Base-by-base conservation (phyloP, 2,113 vertebrate genomes). In the Carlito syrichta region DNA sequence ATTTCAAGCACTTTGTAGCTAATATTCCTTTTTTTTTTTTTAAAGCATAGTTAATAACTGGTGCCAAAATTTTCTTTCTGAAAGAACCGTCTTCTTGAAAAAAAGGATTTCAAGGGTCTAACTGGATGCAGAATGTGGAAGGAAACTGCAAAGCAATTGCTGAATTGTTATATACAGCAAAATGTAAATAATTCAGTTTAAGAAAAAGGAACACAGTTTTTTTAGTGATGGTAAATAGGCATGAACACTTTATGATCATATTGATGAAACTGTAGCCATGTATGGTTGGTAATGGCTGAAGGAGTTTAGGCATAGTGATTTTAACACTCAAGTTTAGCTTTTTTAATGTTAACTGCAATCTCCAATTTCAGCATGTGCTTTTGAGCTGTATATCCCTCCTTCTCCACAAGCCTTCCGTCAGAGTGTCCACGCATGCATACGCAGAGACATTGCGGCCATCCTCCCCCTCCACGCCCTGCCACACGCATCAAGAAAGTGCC, bases 381-480 rank as follows among this genome's bases (percentile, higher is more conserved):
- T 60, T 82, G 32, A 90, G 4, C 8, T 35, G 3, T n/a, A 66
- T 74, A 27, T 74, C 20, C 17, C 52, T 56, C 23, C 60, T 73
- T 56, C 81, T 62, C 56, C 9, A 25, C 52, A 27, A 68, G 14
- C 35, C 27, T 89, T 69, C 8, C 50, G 35, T 68, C n/a, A 68
- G 56, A n/a, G 1, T 6, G 69, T 32, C 23, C 19, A 12, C 4
- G 8, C 2, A 54, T 60, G 45, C 30, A 74, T 54, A 71, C 17
- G 13, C 23, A 23, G 10, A 32, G 22, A 19, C 32, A 77, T 48
- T 40, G 20, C 58, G 6, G 30, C n/a, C n/a, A 6, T 69, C 14
- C 56, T 11, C 19, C 43, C 6, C 1, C 5, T 1, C 1, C 7
- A 16, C 2, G 1, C 13, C 9, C 71, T 30, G 43, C 9, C 48